Evolutionary conservation across 2,113 vertebrate genomes (phyloP), one percentile per base, ranked within the genome.

Genomic region (Cryptotis parvus): DNA sequence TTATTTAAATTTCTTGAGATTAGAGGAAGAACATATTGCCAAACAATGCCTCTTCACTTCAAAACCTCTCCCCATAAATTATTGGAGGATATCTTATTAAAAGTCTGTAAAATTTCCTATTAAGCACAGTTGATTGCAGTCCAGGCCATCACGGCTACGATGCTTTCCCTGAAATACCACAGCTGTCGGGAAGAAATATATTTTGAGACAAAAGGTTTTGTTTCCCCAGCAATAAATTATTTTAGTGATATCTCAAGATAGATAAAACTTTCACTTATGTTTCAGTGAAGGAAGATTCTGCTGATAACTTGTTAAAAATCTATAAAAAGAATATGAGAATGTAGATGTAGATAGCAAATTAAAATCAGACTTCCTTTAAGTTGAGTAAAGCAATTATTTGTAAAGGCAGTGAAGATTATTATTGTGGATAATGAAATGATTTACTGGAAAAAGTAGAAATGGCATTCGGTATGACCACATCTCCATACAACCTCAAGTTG

Each of bases 1-100:
- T 98, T 98, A 98, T 98, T 98, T 98, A 98, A 98, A 98, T 98
- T 98, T 98, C 98, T 98, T 98, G 94, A 97, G 98, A 98, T 99
- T 99, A 99, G 97, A 98, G 96, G 97, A 98, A 98, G 98, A 98
- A 98, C 98, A 98, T 98, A 98, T 98, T 99, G 98, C 98, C 99
- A 99, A 98, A 98, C 98, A 99, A 99, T 99, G 98, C 98, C 98
- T 98, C 98, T 99, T 98, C 98, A 98, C 98, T 98, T 99, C 98
- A 98, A 98, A 99, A 98, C 98, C 97, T 98, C 97, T 98, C 98
- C 97, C 96, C 98, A 98, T 99, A 99, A 99, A 99, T 99, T 98
- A 98, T 96, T 96, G 90, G 94, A 97, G 97, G 97, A 97, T 98
- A 98, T 98, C 98, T 98, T 98, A 98, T 99, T 99, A 99, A 99